These are phyloP conservation scores for Drosophila truncata DNA, from an alignment of 1,140 invertebrate species.

Conservation along the genomic window DNA sequence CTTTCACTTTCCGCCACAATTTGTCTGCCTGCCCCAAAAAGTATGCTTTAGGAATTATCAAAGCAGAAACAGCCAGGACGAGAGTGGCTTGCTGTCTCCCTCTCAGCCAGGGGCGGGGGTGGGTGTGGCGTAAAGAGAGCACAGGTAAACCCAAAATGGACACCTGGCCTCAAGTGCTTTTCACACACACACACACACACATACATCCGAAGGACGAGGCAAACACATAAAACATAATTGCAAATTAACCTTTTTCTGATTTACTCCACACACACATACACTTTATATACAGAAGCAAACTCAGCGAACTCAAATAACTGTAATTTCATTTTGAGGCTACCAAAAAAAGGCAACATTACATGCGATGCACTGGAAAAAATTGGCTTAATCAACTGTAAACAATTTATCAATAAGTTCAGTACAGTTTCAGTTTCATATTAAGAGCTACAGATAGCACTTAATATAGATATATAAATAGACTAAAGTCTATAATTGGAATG, in stretches of 20 bases:
- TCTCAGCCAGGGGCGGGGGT: background rate
- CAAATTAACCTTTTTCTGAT: conserved; percentile 64
- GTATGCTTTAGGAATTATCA: conserved; percentile 56
- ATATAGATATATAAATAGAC: background rate
- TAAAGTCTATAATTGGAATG: too few species aligned
- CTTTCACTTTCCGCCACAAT: conserved; percentile 18
- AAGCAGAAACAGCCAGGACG: conserved; percentile 21
- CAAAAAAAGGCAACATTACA: conserved; percentile 4
- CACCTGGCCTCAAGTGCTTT: conserved; percentile 60
- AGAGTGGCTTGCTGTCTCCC: background rate
- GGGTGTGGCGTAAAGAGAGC: background rate
- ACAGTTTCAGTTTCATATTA: too few species aligned
- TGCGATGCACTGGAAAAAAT: conserved; percentile 13
- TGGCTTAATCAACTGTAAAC: background rate
- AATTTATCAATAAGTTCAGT: fast-evolving
- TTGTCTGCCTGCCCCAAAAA: conserved; percentile 28
- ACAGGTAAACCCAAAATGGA: conserved; percentile 46
- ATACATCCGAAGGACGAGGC: conserved; percentile 4
- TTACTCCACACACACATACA: conserved; percentile 30
- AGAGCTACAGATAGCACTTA: background rate
- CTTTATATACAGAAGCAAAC: conserved; percentile 29
- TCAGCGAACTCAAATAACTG: conserved; percentile 29
- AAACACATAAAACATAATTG: conserved; percentile 57
- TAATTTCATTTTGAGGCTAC: conserved; percentile 31
- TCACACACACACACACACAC: conserved; percentile 2